Base-by-base conservation (phyloP, 2,113 vertebrate species). In the Trichomycterus rosablanca region DNA sequence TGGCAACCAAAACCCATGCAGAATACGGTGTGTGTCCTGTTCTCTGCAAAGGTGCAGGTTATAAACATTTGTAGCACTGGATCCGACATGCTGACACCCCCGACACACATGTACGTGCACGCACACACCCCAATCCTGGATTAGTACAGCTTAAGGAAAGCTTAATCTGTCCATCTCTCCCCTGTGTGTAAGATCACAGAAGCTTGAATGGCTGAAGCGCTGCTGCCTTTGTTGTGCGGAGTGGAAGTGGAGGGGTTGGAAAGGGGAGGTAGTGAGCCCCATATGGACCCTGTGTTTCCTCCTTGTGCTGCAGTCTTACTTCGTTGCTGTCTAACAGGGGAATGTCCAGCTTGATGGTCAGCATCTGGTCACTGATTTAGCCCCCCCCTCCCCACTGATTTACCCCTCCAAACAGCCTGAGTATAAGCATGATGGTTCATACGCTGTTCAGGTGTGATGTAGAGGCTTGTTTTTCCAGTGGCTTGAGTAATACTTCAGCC, bases 171-270 rank as follows among this genome's bases (percentile, higher is more conserved):
- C 37, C 11, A 22, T 45, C 59, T 53, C 68, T 63, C 63, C 72
- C 71, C 45, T 55, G 58, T 49, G 14, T 76, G 73, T 72, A 68
- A 66, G 46, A 59, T 28, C 72, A 74, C 72, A 77, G 66, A 53
- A 52, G 45, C 59, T 62, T 59, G 50, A 66, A 45, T 58, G 24
- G 34, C 45, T 49, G 20, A 37, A 62, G 57, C 60, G 45, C 57
- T 62, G 57, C 34, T 56, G 61, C 71, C 55, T 59, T 76, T 76
- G 63, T 73, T 59, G 44, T 62, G 46, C 22, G 39, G 24, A 63
- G 52, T 44, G 34, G 52, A 24, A 32, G 40, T 18, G 24, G 24
- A 23, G 22, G 7, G 30, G 7, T 1, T 30, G 14, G 18, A 3
- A 5, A 9, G 10, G 40, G 32, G 40, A 14, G 42, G 42, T 37